Evolutionary conservation across 2,113 vertebrate genomes (phyloP).

Genomic region (Rhinopomastus cyanomelas): DNA sequence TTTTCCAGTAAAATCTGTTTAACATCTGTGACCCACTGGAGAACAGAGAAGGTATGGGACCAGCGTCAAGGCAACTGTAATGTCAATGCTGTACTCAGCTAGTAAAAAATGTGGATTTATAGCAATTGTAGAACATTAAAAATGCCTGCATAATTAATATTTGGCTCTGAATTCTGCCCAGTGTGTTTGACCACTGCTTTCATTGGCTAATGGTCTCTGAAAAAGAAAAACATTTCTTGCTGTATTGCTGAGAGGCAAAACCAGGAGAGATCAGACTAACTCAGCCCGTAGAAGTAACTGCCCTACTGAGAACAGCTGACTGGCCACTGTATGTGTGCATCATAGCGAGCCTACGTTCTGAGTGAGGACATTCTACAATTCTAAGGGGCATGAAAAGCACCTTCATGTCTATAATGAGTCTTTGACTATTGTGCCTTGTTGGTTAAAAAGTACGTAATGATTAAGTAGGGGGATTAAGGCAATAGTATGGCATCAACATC

Average conservation of each 20-base stretch:
- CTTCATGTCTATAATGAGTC: background rate
- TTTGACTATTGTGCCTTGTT: background rate
- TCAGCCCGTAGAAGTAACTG: background rate
- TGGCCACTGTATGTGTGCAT: background rate
- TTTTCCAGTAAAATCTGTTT: background rate
- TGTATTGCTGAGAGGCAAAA: background rate
- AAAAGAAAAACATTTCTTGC: background rate
- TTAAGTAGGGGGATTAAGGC: background rate
- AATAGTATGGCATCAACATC: background rate
- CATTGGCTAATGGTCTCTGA: background rate
- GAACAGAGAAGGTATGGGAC: background rate
- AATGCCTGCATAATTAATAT: background rate
- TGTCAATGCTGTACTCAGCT: background rate
- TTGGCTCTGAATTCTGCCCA: background rate
- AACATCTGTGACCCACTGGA: background rate
- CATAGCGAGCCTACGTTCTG: background rate
- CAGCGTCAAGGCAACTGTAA: fast-evolving
- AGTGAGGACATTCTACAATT: background rate
- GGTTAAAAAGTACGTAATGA: background rate
- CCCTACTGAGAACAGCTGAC: background rate
- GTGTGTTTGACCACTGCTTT: background rate
- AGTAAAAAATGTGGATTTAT: background rate
- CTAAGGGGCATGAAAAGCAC: background rate
- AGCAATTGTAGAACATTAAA: background rate
- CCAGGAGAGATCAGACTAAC: background rate